Percentiles rank a stretch among this genome's conserved stretches.
Conservation (phyloP, 2,797 vertebrate species). For the Lithobates sylvaticus region DNA sequence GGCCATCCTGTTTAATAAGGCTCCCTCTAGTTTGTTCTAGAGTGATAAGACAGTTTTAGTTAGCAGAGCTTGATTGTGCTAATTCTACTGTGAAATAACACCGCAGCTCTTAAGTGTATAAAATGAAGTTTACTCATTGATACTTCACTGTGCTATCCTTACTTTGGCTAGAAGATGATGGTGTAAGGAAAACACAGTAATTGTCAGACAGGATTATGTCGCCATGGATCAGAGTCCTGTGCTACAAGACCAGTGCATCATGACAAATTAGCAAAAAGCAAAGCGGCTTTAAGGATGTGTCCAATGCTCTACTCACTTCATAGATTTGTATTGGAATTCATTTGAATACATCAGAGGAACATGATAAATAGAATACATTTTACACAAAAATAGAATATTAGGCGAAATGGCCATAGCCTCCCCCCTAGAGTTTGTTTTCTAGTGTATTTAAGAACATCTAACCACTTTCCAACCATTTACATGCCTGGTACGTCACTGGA, state of each 20-base stretch:
- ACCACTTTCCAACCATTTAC: too few species aligned
- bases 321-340: slow-evolving; percentile 8
- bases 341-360: slow-evolving; percentile 39
- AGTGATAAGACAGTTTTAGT: slow-evolving; percentile 27
- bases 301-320: slow-evolving; percentile 29
- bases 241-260: slow-evolving; percentile 46
- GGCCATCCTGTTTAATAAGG: slow-evolving; percentile 19
- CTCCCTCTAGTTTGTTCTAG: slow-evolving; percentile 13
- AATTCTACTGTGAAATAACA: slow-evolving; percentile 48
- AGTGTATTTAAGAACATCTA: too few species aligned
- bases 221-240: slow-evolving; percentile 27
- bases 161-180: slow-evolving; percentile 14
- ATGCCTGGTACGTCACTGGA: too few species aligned
- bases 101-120: slow-evolving; percentile 29
- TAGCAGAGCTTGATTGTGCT: slow-evolving; percentile 33
- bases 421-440: neutral
- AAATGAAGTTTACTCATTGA: slow-evolving; percentile 41
- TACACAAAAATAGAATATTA: neutral
- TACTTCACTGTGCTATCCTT: slow-evolving; percentile 27
- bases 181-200: slow-evolving; percentile 37
- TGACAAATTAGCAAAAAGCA: slow-evolving; percentile 50
- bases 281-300: slow-evolving; percentile 25
- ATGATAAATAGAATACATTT: slow-evolving; percentile 5
- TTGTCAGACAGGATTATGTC: slow-evolving; percentile 48
- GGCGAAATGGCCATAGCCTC: neutral